Base-by-base conservation (phyloP, 1,140 invertebrate species). In the Zaprionus gabonicus region DNA sequence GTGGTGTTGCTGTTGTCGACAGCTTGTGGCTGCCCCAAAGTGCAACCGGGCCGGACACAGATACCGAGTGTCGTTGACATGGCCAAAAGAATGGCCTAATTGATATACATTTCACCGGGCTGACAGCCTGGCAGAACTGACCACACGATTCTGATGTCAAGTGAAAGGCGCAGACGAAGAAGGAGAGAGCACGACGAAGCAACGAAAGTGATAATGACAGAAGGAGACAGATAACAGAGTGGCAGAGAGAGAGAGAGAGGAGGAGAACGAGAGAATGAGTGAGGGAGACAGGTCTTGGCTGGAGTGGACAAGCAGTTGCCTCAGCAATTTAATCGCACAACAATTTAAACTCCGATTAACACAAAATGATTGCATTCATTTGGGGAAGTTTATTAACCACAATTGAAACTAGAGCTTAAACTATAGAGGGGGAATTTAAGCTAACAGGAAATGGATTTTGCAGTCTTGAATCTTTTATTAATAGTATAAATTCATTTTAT, bases 61-160 rank as follows among this genome's bases (percentile, higher is more conserved):
- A 55, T 64, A 67, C 27, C 70, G 51, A 73, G 70, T 77, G 75
- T 72, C 57, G 75, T 68, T 77, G 75, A 77, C 75, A 59, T 67
- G 75, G 36, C 64, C 69, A 56, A 63, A 57, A 51, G 66, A 64
- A 65, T 49, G 53, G 68, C 49, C 53, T 78, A 76, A 85, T 86
- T 85, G 69, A 79, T 72, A 70, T 76, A 63, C 51, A 72, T 79
- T 82, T 71, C 31, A 66, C 71, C 69, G 28, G 31, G 10, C 31
- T 63, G 73, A 59, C 68, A 71, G 69, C 55, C 69, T 56, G 62
- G 27, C 56, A 63, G 34, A 63, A 36, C 59, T 75, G 72, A 69
- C 56, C 49, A 34, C 57, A 63, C 53, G 25, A 64, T 55, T 75
- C 49, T 69, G 57, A 25, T 70, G 73, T 71, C 73, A 59, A 53